Evolutionary conservation across 2,113 vertebrate genomes (phyloP).

Genomic region (Chloebia gouldiae): DNA sequence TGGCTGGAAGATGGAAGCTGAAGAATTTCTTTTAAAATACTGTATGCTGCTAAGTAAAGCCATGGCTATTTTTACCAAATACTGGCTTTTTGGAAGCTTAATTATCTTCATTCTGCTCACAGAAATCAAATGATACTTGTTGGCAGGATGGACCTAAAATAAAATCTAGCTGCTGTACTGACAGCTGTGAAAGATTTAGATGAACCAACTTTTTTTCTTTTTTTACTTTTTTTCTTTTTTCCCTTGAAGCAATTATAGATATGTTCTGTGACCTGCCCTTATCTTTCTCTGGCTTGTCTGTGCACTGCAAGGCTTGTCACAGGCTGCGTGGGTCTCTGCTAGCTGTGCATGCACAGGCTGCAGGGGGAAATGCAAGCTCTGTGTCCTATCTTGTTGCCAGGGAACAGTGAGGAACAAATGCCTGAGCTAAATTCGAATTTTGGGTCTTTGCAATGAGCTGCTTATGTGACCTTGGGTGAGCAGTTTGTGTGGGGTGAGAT

Average conservation of each 20-base stretch:
- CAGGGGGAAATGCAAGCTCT: not conserved
- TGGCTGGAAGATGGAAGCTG: not conserved
- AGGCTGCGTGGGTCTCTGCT: not conserved
- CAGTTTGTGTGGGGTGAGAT: not conserved
- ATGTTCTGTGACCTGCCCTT: not conserved
- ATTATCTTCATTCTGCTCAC: constrained; percentile 5
- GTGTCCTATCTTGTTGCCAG: constrained; percentile 9
- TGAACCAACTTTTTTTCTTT: not conserved
- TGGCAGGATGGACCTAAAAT: constrained; percentile 13
- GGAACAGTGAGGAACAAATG: not conserved
- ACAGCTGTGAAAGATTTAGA: constrained; percentile 8
- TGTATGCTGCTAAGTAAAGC: not conserved
- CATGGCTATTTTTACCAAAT: not conserved
- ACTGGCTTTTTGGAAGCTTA: not conserved
- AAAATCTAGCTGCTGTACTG: not conserved
- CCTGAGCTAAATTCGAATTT: not conserved
- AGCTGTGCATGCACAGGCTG: not conserved
- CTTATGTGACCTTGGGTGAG: not conserved
- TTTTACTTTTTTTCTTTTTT: fast-evolving
- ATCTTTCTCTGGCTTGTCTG: not conserved
- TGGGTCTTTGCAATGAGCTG: not conserved
- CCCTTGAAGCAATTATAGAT: not conserved
- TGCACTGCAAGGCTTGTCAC: not conserved
- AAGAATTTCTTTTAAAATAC: not conserved
- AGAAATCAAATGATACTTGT: not conserved